Evolutionary conservation across 2,113 vertebrate genomes (phyloP).

Genomic region (Gasterosteus nipponicus): DNA sequence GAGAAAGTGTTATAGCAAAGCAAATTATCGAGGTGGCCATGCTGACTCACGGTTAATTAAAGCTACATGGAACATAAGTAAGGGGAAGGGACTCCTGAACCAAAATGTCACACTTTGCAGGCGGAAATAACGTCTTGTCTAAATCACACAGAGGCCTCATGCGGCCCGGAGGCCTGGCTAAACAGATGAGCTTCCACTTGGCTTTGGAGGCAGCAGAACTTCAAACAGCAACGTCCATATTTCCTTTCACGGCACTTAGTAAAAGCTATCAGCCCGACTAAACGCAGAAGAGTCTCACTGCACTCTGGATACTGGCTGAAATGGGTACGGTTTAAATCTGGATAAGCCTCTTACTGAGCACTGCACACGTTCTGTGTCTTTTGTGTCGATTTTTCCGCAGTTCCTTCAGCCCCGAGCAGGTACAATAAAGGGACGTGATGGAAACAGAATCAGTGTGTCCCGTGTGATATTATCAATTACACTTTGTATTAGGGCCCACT

Average conservation of each 20-base stretch:
- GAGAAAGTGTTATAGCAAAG: conserved; percentile 57
- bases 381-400: not conserved
- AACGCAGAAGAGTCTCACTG: not conserved
- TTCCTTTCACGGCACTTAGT: not conserved
- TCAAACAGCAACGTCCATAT: conserved; percentile 31
- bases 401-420: not conserved
- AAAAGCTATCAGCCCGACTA: not conserved
- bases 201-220: conserved; percentile 22
- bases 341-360: conserved; percentile 17
- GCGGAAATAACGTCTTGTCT: not conserved
- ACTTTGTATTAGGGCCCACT: not conserved
- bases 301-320: not conserved
- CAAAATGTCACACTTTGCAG: conserved; percentile 20
- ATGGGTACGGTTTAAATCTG: conserved; percentile 2
- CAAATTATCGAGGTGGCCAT: conserved; percentile 56
- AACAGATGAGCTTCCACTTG: conserved; percentile 19
- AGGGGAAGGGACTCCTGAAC: conserved; percentile 21
- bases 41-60: conserved; percentile 73
- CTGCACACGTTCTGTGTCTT: not conserved
- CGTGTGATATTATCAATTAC: not conserved
- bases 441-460: conserved; percentile 2
- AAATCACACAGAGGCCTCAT: conserved; percentile 5
- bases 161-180: conserved; percentile 2
- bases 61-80: conserved; percentile 52
- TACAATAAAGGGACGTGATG: not conserved